Base-by-base conservation (phyloP, 2,797 vertebrate genomes). In the Sebastes hubbsi region DNA sequence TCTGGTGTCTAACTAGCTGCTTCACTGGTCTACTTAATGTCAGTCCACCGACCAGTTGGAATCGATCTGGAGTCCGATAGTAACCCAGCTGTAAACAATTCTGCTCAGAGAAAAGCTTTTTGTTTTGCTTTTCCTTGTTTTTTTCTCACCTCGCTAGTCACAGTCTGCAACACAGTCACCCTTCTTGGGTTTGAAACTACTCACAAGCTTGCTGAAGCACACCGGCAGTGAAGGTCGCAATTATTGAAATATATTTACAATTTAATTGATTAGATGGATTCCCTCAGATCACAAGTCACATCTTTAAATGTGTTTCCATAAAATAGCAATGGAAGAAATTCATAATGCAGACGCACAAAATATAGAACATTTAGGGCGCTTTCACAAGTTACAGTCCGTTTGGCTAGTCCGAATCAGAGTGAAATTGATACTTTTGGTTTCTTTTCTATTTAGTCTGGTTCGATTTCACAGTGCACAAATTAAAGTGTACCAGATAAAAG, bases 1-100 rank as follows among this genome's bases (percentile, higher is more conserved):
- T 81, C 86, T 82, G 66, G 75, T 85, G 83, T 85, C 78, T 83
- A 85, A 89, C 87, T 92, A 88, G 81, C 84, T 86, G 89, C 91
- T 91, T 89, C 88, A 90, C 82, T 89, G 91, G 83, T 91, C 88
- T 85, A 87, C 80, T 82, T 90, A 87, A 90, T 88, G 86, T 88
- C 86, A 82, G 84, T 78, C 82, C 60, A 78, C 56, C 1, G 46
- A 84, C 72, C 77, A 84, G 83, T 27, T 75, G 64, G 60, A 55
- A 89, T 93, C 72, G 75, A 91, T 88, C 74, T 67, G 62, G 30
- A 78, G 67, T 78, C 77, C 24, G 36, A 87, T 77, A 71, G 68
- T 32, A 86, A 78, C 67, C 55, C 78, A 71, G 72, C 73, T 76
- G 77, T 81, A 86, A 91, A 91, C 82, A 88, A 67, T 25, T 70